phyloP scores from a whole-genome alignment of 2,113 vertebrate species.

The Melanostigma gelatinosum region DNA sequence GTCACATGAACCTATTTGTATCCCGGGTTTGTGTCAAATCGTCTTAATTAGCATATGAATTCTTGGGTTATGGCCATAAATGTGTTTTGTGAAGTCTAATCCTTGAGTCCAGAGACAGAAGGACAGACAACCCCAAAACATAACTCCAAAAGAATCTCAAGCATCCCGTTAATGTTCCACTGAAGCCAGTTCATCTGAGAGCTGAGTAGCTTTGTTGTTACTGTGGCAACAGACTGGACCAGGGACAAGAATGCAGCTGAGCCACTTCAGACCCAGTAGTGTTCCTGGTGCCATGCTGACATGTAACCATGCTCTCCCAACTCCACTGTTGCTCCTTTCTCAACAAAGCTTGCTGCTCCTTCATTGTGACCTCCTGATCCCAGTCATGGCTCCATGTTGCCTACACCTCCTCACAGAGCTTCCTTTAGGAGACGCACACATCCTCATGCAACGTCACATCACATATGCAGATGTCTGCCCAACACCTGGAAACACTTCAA shows the following conservation, averaged over 20 bases:
- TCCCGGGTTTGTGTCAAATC: not conserved
- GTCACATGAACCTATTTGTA: not conserved
- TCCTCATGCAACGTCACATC: not conserved
- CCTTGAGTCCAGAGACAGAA: not conserved
- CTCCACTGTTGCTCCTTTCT: not conserved
- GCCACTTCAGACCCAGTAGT: not conserved
- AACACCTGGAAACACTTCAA: not conserved
- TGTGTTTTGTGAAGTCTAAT: not conserved
- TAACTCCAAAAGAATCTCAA: too few relatives aligned
- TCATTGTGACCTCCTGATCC: not conserved
- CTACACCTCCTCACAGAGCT: not conserved
- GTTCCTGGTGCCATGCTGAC: not conserved
- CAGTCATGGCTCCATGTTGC: not conserved
- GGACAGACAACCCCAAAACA: too few relatives aligned
- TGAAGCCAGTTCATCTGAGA: conserved; percentile 2
- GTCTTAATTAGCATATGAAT: not conserved
- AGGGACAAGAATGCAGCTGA: not conserved
- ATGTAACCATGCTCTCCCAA: not conserved
- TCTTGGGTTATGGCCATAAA: too few relatives aligned
- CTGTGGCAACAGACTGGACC: conserved; percentile 15
- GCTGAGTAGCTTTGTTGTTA: conserved; percentile 27
- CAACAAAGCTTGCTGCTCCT: not conserved
- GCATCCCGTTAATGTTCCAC: not conserved
- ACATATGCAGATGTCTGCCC: not conserved
- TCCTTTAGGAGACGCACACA: not conserved